Base-by-base conservation (phyloP, 1,140 invertebrate species). In the Polyergus mexicanus region DNA sequence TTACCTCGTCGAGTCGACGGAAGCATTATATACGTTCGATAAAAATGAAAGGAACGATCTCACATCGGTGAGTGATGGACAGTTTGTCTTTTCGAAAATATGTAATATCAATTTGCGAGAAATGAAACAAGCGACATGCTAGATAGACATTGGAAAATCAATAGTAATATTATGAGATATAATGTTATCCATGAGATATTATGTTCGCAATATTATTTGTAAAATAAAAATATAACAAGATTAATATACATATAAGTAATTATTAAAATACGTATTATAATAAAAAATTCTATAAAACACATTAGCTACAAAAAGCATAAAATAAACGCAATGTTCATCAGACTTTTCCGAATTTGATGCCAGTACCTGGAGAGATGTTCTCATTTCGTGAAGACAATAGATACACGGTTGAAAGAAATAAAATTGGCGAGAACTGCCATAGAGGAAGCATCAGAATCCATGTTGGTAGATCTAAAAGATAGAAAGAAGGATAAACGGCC, bases 11-110 rank as follows among this genome's bases (percentile, higher is more conserved):
- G 97, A 98, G 93, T 96, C 98, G 6, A 98, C 98, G 8, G 97
- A 98, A 88, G 97, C 97, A 90, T 96, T 99, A 62, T 96, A 96
- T 4, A 96, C 96, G 32, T 96, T 97, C 28, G 96, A 96, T 41
- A 98, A 97, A 93, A 98, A 98, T 92, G 98, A 99, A 90, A 98
- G 98, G 94, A 95, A 96, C 60, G 94, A 98, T 13, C 93, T 99
- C 19, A 97, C 97, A 4, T 96, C 97, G 75, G 98, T 98, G 96
- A 88, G 44, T 28, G 32, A 74, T 3, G n/a, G 13, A 2, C 28
- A 22, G 3, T 58, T n/a, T 47, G 5, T 13, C 10, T 38, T 56
- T 1, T 69, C 3, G 25, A 22, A 38, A 69, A 41, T 54, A 69
- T 56, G 5, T 25, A 28, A 63, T 63, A 76, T 75, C 25, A 25